Evolutionary conservation across 2,113 vertebrate genomes (phyloP), one percentile per base, ranked within the genome.

Genomic region (Mesitornis unicolor): DNA sequence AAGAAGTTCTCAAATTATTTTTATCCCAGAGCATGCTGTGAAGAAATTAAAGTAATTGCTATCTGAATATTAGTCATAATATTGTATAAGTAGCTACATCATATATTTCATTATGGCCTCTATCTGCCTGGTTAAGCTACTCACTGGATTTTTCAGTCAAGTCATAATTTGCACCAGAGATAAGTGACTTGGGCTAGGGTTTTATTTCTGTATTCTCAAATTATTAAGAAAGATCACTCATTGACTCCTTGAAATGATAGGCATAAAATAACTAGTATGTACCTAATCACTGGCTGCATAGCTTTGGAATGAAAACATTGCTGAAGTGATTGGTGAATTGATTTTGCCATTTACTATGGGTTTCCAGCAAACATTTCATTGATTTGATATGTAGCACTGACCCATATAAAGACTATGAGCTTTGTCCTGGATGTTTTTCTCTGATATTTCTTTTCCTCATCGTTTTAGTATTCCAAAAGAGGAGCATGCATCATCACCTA

Each of bases 261-360:
- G 71, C 92, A 95, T 96, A 97, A 97, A 97, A 95, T 84, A 94
- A 74, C 22, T 21, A 94, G 51, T 88, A 96, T 96, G 63, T 90
- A 91, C 43, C 74, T 97, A 97, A 98, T 96, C 93, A 90, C 69
- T 94, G 91, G 68, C 74, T 97, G 84, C 83, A 95, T 92, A 90
- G 33, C 68, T 95, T 97, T 94, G 90, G 86, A 96, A 97, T 77
- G 92, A 97, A 98, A 97, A 95, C 63, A 84, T 74, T 90, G 80
- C 90, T 96, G 96, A 98, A 86, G 88, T 93, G 96, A 97, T 96
- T 92, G 91, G 95, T 95, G 90, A 97, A 98, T 98, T 97, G 97
- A 97, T 98, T 98, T 98, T 98, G 68, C 59, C 93, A 97, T 97
- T 98, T 97, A 95, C 90, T 92, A 53, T 95, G 93, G 94, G 92